Conservation (phyloP, 2,113 vertebrate species). For the Sphyrna mokarran region DNA sequence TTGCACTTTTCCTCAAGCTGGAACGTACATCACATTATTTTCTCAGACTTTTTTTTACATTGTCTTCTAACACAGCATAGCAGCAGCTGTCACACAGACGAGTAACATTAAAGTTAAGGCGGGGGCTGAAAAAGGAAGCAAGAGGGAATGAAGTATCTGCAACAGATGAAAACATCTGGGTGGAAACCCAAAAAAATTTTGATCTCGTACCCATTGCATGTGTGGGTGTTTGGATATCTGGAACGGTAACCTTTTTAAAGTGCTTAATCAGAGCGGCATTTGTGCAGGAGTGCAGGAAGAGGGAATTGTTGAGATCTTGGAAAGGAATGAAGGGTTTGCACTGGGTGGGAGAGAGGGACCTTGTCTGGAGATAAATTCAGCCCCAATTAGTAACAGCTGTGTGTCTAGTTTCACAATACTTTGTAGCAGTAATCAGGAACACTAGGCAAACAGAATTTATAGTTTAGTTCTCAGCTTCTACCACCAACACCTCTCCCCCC, state of each 20-base stretch:
- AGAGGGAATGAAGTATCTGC: background rate
- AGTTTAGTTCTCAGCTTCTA: background rate
- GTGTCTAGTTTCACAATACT: slow-evolving; percentile 1
- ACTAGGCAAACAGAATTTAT: background rate
- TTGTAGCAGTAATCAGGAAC: background rate
- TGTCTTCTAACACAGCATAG: background rate
- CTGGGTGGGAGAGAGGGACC: background rate
- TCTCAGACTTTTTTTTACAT: background rate
- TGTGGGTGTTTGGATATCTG: background rate
- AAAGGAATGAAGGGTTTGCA: background rate
- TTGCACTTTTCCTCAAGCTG: background rate
- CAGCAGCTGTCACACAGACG: slow-evolving; percentile 22
- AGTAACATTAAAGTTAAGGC: background rate
- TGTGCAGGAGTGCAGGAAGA: background rate
- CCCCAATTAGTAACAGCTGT: slow-evolving; percentile 17
- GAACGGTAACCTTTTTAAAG: background rate
- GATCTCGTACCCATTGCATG: background rate
- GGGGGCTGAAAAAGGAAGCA: background rate
- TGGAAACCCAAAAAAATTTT: background rate
- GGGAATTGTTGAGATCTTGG: background rate
- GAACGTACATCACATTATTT: background rate
- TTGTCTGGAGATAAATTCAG: background rate
- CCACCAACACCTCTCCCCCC: background rate
- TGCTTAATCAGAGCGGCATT: background rate
- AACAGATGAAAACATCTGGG: slow-evolving; percentile 16